A percentile compares a stretch with the other conserved stretches of the same genome.
phyloP scores from a whole-genome alignment of 1,140 invertebrate species.

The Zaprionus kolodkinae region DNA sequence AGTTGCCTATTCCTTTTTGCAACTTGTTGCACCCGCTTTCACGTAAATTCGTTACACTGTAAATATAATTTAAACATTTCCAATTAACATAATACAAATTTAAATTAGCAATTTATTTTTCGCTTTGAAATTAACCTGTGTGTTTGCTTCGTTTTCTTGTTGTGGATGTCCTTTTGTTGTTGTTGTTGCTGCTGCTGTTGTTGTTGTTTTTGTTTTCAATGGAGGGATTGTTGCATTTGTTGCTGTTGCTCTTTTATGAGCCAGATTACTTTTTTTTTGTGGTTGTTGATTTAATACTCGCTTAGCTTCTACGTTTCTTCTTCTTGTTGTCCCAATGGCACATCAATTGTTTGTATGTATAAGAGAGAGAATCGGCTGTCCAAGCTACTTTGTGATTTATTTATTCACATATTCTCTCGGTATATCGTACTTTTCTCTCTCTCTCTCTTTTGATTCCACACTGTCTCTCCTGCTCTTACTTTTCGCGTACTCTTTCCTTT shows the following conservation, averaged over 20 bases:
- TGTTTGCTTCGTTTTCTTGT: conserved; percentile 26
- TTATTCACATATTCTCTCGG: conserved; percentile 56
- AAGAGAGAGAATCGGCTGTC: conserved; percentile 36
- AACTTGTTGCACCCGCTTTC: conserved; percentile 29
- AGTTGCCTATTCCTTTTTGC: not conserved
- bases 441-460: conserved; percentile 16
- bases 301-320: conserved; percentile 73
- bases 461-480: not conserved
- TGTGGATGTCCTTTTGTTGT: conserved; percentile 25
- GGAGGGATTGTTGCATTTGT: conserved; percentile 74
- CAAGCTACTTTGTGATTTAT: conserved; percentile 19
- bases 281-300: conserved; percentile 69
- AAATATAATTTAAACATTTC: conserved; percentile 34
- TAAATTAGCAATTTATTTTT: not conserved
- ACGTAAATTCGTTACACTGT: conserved; percentile 73
- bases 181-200: conserved; percentile 51
- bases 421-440: conserved; percentile 11
- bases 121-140: conserved; percentile 42
- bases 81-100: conserved; percentile 1
- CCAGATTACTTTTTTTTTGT: conserved; percentile 43
- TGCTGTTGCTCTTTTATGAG: conserved; percentile 16
- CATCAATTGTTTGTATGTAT: conserved; percentile 57
- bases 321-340: conserved; percentile 69
- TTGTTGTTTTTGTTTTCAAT: conserved; percentile 56
- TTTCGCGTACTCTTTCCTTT: not conserved